A percentile compares a stretch with the other conserved stretches of the same genome.
These are phyloP conservation scores for Tolmerus cingulatus DNA, from an alignment of 2,888 invertebrate species.

Conservation along the genomic window DNA sequence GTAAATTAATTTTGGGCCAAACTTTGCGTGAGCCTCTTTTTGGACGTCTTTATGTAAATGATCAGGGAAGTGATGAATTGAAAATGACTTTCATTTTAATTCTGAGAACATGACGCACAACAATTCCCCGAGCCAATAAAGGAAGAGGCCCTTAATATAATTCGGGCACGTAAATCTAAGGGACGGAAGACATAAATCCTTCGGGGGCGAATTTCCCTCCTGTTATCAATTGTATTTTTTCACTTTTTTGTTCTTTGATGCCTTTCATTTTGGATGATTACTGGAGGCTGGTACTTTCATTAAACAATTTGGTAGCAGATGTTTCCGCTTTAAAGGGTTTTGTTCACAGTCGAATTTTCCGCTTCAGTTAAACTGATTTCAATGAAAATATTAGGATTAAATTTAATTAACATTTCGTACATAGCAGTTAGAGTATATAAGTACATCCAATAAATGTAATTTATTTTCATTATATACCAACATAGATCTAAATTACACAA, in stretches of 20 bases:
- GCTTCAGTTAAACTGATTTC: neutral
- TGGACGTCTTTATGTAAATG: conserved; percentile 33
- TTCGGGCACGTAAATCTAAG: conserved; percentile 33
- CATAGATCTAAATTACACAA: neutral
- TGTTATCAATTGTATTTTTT: conserved; percentile 14
- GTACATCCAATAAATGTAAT: neutral
- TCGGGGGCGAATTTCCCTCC: conserved; percentile 13
- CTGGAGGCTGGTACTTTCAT: neutral
- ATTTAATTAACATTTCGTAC: neutral
- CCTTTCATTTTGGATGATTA: neutral
- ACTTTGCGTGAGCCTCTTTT: conserved; percentile 11
- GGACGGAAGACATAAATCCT: conserved; percentile 40
- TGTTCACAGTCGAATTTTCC: neutral
- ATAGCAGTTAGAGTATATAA: neutral
- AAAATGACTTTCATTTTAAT: conserved; percentile 39
- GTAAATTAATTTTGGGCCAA: conserved; percentile 15
- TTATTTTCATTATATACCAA: neutral
- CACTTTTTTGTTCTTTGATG: neutral
- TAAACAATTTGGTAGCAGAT: neutral
- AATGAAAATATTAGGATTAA: neutral
- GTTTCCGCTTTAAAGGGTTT: neutral
- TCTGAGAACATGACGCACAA: conserved; percentile 28
- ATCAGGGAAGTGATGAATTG: conserved; percentile 34
- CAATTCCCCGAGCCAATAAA: conserved; percentile 26
- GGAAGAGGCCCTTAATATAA: conserved; percentile 7